Evolutionary conservation across 2,888 invertebrate species (phyloP).

Genomic region (Zygothrica quintamaculata): DNA sequence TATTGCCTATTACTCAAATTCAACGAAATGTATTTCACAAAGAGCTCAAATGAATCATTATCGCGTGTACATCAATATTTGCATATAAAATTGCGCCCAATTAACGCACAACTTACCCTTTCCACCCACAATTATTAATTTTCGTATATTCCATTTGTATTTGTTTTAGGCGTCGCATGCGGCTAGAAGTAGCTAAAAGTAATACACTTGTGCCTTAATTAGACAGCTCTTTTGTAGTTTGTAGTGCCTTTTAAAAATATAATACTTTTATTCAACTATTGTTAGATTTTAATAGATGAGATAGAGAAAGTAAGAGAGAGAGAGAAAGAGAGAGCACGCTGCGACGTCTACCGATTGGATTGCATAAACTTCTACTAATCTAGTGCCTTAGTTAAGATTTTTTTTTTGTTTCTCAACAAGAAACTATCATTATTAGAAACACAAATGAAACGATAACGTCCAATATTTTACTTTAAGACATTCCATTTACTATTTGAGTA

Average conservation of each 20-base stretch:
- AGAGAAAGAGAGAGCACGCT: constrained; percentile 7
- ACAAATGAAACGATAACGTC: constrained; percentile 40
- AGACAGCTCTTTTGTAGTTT: constrained; percentile 54
- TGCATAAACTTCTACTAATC: constrained; percentile 75
- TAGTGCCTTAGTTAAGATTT: constrained; percentile 61
- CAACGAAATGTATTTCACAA: constrained; percentile 25
- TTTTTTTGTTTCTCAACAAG: constrained; percentile 5
- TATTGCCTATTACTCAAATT: constrained; percentile 20
- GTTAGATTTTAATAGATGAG: constrained; percentile 43
- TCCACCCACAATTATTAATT: constrained; percentile 3
- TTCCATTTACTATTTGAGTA: constrained; percentile 15
- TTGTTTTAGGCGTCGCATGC: constrained; percentile 48
- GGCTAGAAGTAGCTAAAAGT: constrained; percentile 52
- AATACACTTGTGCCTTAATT: constrained; percentile 71
- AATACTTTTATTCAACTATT: constrained; percentile 29
- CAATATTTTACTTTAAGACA: constrained; percentile 47
- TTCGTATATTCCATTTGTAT: constrained; percentile 14
- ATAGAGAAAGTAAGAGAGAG: background rate
- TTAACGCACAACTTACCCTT: constrained; percentile 56
- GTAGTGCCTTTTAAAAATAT: constrained; percentile 56
- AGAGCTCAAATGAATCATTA: constrained; percentile 67
- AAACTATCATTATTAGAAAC: too few relatives aligned
- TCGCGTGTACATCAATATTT: constrained; percentile 60
- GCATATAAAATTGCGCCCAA: constrained; percentile 68
- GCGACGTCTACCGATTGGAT: constrained; percentile 53